Evolutionary conservation across 2,113 vertebrate genomes (phyloP).

Genomic region (Ranitomeya variabilis): DNA sequence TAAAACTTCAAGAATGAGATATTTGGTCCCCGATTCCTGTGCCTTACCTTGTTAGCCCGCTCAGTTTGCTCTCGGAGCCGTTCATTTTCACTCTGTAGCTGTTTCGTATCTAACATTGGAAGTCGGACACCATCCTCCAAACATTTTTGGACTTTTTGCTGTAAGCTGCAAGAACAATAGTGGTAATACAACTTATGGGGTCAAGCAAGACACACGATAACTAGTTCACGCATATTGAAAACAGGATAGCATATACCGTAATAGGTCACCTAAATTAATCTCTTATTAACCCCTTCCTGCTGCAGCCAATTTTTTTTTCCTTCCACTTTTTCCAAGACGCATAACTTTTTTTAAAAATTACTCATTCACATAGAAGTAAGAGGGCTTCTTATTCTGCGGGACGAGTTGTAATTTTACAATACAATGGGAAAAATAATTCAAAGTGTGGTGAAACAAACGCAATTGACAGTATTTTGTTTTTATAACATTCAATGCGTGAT

Average conservation of each 20-base stretch:
- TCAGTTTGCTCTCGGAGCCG: conserved; percentile 80
- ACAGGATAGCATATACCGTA: background rate
- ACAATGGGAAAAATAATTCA: too few species aligned
- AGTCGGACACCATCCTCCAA: conserved; percentile 90
- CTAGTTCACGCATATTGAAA: background rate
- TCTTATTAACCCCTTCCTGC: background rate
- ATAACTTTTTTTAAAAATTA: too few species aligned
- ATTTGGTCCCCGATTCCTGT: background rate
- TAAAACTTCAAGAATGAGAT: background rate
- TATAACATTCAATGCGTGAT: too few species aligned
- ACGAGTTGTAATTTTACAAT: too few species aligned
- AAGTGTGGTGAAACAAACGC: too few species aligned
- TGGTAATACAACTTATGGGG: background rate
- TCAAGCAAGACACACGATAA: background rate
- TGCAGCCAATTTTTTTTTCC: too few species aligned
- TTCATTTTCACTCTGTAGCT: conserved; percentile 86
- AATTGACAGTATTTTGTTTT: too few species aligned
- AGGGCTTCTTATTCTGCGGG: too few species aligned
- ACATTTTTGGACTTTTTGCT: conserved; percentile 93
- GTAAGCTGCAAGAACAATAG: conserved; percentile 76
- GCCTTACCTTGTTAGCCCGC: conserved; percentile 80
- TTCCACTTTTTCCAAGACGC: too few species aligned
- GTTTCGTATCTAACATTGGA: conserved; percentile 89
- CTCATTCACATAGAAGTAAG: too few species aligned
- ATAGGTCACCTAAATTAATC: background rate